Percentiles rank a stretch among this genome's conserved stretches.
Conservation (phyloP, 1,140 invertebrate genomes). For the Halesus radiatus region DNA sequence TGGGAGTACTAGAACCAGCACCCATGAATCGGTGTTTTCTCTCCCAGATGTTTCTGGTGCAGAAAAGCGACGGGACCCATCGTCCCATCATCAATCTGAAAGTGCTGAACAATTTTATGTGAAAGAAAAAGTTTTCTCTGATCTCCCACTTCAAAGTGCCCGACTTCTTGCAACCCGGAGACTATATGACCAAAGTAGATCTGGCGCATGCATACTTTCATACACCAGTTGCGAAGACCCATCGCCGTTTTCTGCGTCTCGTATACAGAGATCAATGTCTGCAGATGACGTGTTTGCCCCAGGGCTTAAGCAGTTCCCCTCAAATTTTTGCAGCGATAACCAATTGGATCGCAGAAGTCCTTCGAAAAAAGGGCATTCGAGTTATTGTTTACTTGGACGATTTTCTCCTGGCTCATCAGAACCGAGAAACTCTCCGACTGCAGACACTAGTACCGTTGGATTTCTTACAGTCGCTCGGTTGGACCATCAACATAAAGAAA, state of each 20-base stretch:
- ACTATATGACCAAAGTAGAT: no score
- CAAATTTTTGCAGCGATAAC: no score
- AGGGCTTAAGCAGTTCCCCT: slow-evolving; percentile 55
- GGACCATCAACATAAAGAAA: slow-evolving; percentile 60
- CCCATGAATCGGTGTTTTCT: no score
- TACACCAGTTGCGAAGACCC: background rate
- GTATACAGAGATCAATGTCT: background rate
- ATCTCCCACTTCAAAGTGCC: slow-evolving; percentile 53
- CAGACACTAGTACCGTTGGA: slow-evolving; percentile 36
- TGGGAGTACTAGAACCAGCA: no score
- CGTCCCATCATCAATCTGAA: no score
- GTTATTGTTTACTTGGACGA: slow-evolving; percentile 58
- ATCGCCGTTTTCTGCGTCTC: background rate
- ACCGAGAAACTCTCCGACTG: slow-evolving; percentile 20
- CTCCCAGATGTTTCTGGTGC: no score
- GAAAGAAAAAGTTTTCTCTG: slow-evolving; percentile 45
- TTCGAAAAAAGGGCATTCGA: slow-evolving; percentile 54
- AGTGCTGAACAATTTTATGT: slow-evolving; percentile 34
- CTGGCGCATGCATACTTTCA: background rate
- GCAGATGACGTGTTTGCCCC: slow-evolving; percentile 3
- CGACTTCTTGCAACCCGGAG: slow-evolving; percentile 55
- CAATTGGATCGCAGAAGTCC: slow-evolving; percentile 52
- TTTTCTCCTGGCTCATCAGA: no score
- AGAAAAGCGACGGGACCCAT: no score
- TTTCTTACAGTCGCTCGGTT: slow-evolving; percentile 55